Percentiles rank a stretch among this genome's conserved stretches.
Evolutionary conservation across 2,797 vertebrate genomes (phyloP).

Genomic region (Spheniscus humboldti): DNA sequence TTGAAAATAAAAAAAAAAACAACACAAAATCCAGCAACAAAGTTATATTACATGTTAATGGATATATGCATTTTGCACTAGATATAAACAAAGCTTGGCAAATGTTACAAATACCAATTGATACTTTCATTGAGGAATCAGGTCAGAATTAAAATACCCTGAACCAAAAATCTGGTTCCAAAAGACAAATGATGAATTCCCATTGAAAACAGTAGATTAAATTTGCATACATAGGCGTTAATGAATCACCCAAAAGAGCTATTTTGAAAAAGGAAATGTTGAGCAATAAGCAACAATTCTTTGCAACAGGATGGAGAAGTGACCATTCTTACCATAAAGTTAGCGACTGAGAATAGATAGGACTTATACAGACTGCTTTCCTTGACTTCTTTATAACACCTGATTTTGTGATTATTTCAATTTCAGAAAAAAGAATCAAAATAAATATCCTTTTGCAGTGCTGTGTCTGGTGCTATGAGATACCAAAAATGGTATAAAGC

Average conservation of each 20-base stretch:
- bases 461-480: neutral
- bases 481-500: neutral
- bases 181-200: neutral
- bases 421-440: neutral
- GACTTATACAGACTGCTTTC: neutral
- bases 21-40: neutral
- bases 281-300: neutral
- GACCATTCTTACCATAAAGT: accelerated
- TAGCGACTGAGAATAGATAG: neutral
- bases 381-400: neutral
- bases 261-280: neutral
- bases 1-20: neutral
- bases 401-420: neutral
- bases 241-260: neutral
- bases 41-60: neutral
- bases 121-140: neutral
- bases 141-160: neutral
- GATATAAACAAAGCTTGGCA: neutral
- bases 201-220: neutral
- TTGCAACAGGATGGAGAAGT: neutral
- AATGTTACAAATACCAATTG: neutral
- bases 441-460: neutral
- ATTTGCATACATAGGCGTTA: neutral
- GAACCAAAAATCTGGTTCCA: neutral
- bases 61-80: neutral